Evolutionary conservation across 2,113 vertebrate species (phyloP).

Genomic region (Gnathonemus echidnorhynchus): DNA sequence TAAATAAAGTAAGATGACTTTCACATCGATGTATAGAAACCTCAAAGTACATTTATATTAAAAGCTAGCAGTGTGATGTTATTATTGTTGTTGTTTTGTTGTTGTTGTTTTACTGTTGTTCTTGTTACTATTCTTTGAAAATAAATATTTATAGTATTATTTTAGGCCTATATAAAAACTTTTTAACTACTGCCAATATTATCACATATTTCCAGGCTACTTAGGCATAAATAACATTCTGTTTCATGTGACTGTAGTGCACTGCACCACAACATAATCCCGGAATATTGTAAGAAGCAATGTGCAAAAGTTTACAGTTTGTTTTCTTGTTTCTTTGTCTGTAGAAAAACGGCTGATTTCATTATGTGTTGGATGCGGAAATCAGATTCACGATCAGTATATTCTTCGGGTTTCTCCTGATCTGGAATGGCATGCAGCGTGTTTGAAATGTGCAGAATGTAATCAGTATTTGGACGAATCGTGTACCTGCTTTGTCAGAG

Average conservation of each 20-base stretch:
- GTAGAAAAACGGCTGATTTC: constrained; percentile 97
- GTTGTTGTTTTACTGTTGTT: constrained; percentile 2
- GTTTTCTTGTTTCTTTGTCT: constrained; percentile 37
- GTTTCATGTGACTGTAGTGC: neutral
- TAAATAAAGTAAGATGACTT: neutral
- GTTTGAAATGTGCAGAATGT: constrained; percentile 96
- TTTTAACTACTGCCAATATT: neutral
- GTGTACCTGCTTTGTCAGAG: constrained; percentile 97
- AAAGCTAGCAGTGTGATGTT: neutral
- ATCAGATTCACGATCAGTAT: constrained; percentile 99
- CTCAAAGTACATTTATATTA: neutral
- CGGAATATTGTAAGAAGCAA: neutral
- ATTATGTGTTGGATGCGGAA: constrained; percentile 97
- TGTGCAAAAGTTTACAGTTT: neutral
- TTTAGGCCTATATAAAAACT: neutral
- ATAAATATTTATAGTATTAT: neutral
- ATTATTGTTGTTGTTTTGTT: neutral
- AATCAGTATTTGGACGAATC: constrained; percentile 98
- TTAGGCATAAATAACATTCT: neutral
- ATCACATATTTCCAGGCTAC: neutral
- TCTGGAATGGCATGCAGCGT: constrained; percentile 98
- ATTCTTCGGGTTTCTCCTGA: constrained; percentile 97
- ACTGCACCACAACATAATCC: neutral
- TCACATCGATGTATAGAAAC: neutral
- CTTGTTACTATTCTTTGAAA: constrained; percentile 12